Evolutionary conservation across 2,888 invertebrate species (phyloP).

Genomic region (Drosophila villosipedis): DNA sequence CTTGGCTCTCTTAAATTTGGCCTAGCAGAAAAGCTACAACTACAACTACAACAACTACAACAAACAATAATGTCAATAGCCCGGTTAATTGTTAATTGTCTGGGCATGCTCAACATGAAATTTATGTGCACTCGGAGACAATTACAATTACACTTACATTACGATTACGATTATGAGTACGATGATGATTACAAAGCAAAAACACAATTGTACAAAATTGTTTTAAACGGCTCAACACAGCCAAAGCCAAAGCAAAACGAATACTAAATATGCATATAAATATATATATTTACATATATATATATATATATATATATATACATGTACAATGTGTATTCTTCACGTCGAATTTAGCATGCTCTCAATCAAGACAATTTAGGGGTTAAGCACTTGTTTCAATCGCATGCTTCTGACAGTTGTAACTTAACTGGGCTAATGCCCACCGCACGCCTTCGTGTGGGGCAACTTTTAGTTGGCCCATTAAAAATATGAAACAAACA

Average conservation of each 20-base stretch:
- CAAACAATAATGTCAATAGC: slow-evolving; percentile 49
- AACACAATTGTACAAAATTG: slow-evolving; percentile 33
- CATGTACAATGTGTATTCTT: not conserved
- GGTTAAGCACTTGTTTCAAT: slow-evolving; percentile 8
- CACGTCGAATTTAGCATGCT: slow-evolving; percentile 34
- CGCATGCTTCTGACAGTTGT: slow-evolving; percentile 8
- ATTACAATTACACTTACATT: slow-evolving; percentile 38
- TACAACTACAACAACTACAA: slow-evolving; percentile 2
- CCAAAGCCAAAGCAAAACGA: slow-evolving; percentile 12
- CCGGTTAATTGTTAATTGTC: slow-evolving; percentile 53
- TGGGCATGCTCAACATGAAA: slow-evolving; percentile 33
- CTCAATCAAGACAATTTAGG: slow-evolving; percentile 8
- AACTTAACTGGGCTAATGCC: slow-evolving; percentile 41
- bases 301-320: slow-evolving; percentile 1
- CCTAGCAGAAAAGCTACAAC: slow-evolving; percentile 14
- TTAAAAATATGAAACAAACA: not conserved
- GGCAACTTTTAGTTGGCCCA: slow-evolving; percentile 18
- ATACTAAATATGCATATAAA: slow-evolving; percentile 13
- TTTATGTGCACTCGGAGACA: slow-evolving; percentile 34
- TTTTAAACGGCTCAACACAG: slow-evolving; percentile 30
- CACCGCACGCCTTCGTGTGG: slow-evolving; percentile 13
- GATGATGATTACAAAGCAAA: slow-evolving; percentile 38
- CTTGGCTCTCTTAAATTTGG: slow-evolving; percentile 40
- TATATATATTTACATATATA: not conserved
- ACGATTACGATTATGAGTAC: slow-evolving; percentile 27